Percentiles rank a stretch among this genome's conserved stretches.
Conservation (phyloP, 2,797 vertebrate species). For the Mormyrus proboscirostris region DNA sequence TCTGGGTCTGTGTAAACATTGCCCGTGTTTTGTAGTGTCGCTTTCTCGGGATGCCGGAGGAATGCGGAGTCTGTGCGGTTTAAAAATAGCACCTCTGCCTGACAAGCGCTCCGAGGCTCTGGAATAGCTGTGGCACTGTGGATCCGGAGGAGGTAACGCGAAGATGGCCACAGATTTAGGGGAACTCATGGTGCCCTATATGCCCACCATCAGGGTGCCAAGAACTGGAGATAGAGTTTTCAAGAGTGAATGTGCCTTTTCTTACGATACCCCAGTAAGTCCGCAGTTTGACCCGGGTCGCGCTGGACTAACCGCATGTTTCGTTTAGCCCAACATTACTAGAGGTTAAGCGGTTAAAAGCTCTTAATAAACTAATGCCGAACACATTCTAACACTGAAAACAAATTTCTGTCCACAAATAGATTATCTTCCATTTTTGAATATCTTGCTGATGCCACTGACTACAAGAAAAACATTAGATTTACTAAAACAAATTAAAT, state of each 20-base stretch:
- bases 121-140: slow-evolving; percentile 48
- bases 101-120: slow-evolving; percentile 48
- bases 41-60: slow-evolving; percentile 51
- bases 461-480: not conserved
- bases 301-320: slow-evolving; percentile 1
- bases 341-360: not conserved
- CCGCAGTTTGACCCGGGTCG: not conserved
- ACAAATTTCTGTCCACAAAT: not conserved
- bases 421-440: not conserved
- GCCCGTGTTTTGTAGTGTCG: slow-evolving; percentile 53
- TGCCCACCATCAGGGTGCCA: slow-evolving; percentile 95
- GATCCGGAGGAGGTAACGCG: slow-evolving; percentile 68
- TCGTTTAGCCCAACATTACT: not conserved
- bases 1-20: not conserved
- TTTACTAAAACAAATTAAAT: not conserved
- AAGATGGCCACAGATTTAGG: slow-evolving; percentile 91
- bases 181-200: slow-evolving; percentile 92
- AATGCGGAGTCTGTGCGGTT: slow-evolving; percentile 61
- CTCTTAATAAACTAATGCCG: not conserved
- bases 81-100: slow-evolving; percentile 75
- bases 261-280: slow-evolving; percentile 94
- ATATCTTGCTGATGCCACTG: not conserved
- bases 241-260: slow-evolving; percentile 96
- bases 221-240: slow-evolving; percentile 89
- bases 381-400: not conserved